Evolutionary conservation across 2,888 invertebrate species (phyloP).

Genomic region (Nomada fucata): DNA sequence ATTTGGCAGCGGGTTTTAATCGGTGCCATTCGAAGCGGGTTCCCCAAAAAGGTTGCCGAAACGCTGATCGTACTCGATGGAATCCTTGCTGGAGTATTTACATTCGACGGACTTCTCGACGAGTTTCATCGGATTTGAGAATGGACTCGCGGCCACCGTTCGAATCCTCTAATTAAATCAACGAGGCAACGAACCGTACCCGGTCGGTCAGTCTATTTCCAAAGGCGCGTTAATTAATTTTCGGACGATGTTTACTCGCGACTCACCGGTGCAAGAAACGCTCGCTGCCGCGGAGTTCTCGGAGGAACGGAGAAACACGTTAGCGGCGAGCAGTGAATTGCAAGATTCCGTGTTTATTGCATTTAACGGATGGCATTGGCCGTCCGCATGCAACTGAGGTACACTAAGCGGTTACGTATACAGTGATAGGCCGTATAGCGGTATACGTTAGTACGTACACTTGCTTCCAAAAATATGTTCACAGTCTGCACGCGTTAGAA

Average conservation of each 20-base stretch:
- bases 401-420: conserved; percentile 64
- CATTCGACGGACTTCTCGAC: conserved; percentile 23
- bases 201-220: conserved; percentile 33
- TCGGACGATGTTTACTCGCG: conserved; percentile 56
- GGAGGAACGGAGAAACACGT: conserved; percentile 54
- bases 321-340: conserved; percentile 73
- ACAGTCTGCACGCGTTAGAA: neutral
- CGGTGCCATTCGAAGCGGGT: neutral
- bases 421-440: conserved; percentile 49
- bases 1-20: neutral
- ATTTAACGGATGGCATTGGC: conserved; percentile 79
- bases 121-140: conserved; percentile 6
- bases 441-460: conserved; percentile 65
- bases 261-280: conserved; percentile 52
- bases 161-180: conserved; percentile 48
- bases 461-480: conserved; percentile 61
- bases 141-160: neutral
- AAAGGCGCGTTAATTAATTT: conserved; percentile 55
- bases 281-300: conserved; percentile 61
- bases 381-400: conserved; percentile 75
- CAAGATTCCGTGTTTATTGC: conserved; percentile 80
- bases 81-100: conserved; percentile 20
- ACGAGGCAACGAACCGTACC: conserved; percentile 37
- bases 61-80: conserved; percentile 3
- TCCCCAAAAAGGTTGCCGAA: neutral